phyloP scores from a whole-genome alignment of 2,113 vertebrate species.

The Emydocephalus ijimae region DNA sequence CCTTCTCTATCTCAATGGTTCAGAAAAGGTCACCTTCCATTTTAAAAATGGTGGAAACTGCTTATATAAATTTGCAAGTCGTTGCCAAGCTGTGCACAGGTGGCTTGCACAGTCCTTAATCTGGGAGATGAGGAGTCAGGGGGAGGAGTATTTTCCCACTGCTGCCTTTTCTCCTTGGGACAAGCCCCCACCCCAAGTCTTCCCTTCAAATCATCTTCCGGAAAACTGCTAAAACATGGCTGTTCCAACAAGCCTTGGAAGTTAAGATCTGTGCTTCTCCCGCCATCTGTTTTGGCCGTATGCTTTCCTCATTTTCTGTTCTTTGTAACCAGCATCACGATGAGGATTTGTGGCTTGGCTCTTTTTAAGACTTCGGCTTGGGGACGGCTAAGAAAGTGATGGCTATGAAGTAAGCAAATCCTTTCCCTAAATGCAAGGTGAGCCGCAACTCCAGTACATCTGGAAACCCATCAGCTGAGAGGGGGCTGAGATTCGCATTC shows the following conservation, averaged over 20 bases:
- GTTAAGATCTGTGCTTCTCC: background rate
- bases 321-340: background rate
- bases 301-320: background rate
- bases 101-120: background rate
- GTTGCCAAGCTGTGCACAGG: background rate
- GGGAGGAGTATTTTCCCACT: background rate
- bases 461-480: background rate
- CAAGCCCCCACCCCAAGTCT: background rate
- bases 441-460: background rate
- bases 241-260: background rate
- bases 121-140: background rate
- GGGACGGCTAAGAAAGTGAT: background rate
- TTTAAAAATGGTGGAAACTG: background rate
- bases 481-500: background rate
- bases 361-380: background rate
- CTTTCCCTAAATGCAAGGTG: background rate
- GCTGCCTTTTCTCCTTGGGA: background rate
- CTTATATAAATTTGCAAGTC: background rate
- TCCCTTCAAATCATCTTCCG: background rate
- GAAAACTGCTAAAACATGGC: background rate
- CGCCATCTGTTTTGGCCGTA: background rate
- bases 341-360: background rate
- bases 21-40: background rate
- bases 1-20: background rate
- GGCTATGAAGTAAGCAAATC: background rate